Percentiles rank a stretch among this genome's conserved stretches.
Evolutionary conservation across 2,888 invertebrate genomes (phyloP).

Genomic region (Macaria liturata): DNA sequence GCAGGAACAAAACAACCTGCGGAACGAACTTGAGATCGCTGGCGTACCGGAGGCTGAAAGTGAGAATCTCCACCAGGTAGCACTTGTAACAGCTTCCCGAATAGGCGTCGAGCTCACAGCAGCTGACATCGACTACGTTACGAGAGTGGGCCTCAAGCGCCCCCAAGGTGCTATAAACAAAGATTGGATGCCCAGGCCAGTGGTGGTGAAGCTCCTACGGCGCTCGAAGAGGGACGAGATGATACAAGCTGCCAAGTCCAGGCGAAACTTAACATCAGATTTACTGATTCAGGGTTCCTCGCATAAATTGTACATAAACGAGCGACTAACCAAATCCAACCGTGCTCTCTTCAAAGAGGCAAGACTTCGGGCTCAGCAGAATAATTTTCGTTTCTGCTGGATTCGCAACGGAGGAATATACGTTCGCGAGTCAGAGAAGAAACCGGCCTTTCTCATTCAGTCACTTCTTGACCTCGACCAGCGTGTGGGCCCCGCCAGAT

Average conservation of each 20-base stretch:
- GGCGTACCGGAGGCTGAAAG: constrained; percentile 1
- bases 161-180: neutral
- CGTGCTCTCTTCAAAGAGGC: constrained; percentile 1
- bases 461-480: neutral
- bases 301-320: neutral
- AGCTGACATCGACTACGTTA: constrained; percentile 1
- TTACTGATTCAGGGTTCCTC: neutral
- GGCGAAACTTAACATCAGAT: constrained; percentile 3
- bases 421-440: constrained; percentile 1
- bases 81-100: neutral
- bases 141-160: constrained; percentile 1
- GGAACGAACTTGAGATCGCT: neutral
- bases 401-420: neutral
- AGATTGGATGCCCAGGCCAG: constrained; percentile 1
- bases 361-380: neutral
- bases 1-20: neutral
- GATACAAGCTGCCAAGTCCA: neutral
- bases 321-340: constrained; percentile 1
- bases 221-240: constrained; percentile 1
- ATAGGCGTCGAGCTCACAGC: constrained; percentile 2
- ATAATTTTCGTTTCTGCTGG: constrained; percentile 9
- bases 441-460: neutral
- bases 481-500: neutral
- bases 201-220: constrained; percentile 1
- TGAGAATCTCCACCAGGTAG: neutral